Conservation (phyloP, 2,113 vertebrate species). For the Microcebus jonahi region DNA sequence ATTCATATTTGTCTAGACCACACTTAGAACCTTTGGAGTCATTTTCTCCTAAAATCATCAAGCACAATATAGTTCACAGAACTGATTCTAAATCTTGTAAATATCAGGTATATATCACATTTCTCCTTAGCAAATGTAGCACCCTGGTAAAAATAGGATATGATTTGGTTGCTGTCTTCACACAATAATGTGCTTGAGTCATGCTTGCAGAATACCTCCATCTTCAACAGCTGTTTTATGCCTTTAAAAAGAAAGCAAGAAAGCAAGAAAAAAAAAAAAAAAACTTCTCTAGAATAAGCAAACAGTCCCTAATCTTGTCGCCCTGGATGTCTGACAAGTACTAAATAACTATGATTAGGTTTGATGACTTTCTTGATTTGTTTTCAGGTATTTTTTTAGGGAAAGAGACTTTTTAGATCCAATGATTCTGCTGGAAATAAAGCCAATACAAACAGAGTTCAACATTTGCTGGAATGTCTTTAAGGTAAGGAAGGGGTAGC, state of each 20-base stretch:
- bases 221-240: constrained; percentile 60
- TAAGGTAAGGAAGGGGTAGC: not conserved
- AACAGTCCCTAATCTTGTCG: not conserved
- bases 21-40: not conserved
- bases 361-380: not conserved
- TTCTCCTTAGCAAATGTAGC: not conserved
- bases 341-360: not conserved
- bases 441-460: not conserved
- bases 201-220: constrained; percentile 38
- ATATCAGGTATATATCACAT: not conserved
- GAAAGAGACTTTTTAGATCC: not conserved
- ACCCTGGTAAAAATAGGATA: constrained; percentile 59
- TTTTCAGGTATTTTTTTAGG: not conserved
- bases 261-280: not conserved
- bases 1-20: not conserved
- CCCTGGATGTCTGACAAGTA: not conserved
- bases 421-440: not conserved
- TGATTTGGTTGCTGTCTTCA: constrained; percentile 46
- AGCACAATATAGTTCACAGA: not conserved
- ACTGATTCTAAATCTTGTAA: not conserved
- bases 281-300: constrained; percentile 11
- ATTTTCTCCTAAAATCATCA: not conserved
- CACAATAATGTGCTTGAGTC: constrained; percentile 53
- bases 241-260: not conserved
- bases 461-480: not conserved